Conservation (phyloP, 2,888 invertebrate species). For the Euzetes globulus region DNA sequence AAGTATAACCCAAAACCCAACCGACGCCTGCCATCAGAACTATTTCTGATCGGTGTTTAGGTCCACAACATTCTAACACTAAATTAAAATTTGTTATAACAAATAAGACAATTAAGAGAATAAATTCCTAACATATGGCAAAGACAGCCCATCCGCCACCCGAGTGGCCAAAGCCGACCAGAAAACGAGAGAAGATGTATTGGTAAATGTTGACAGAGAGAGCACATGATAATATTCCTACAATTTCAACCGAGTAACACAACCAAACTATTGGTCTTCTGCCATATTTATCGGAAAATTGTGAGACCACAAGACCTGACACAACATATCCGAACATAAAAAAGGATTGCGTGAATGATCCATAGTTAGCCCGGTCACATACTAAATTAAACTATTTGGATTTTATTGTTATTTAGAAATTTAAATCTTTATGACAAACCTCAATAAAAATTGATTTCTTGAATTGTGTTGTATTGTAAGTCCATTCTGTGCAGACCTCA, state of each 20-base stretch:
- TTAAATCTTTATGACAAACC: neutral
- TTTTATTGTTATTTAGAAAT: neutral
- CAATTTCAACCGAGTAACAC: neutral
- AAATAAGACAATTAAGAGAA: neutral
- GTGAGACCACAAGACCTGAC: neutral
- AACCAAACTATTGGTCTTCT: slow-evolving; percentile 23
- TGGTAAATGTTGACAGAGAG: neutral
- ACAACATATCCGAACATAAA: neutral
- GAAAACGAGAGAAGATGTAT: slow-evolving; percentile 19
- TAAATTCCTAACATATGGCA: neutral
- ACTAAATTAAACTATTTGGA: slow-evolving; percentile 24
- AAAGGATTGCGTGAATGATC: neutral
- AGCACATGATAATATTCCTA: neutral
- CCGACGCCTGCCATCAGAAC: neutral
- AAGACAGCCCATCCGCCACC: neutral
- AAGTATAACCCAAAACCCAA: slow-evolving; percentile 31
- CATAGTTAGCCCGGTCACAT: neutral
- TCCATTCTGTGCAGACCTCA: slow-evolving; percentile 13
- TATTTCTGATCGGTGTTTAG: slow-evolving; percentile 15
- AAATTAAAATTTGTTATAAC: neutral
- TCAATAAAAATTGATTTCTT: slow-evolving; percentile 8
- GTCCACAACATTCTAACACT: slow-evolving; percentile 12
- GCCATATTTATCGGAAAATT: slow-evolving; percentile 18
- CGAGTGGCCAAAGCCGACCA: slow-evolving; percentile 6
- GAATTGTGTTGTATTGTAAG: slow-evolving; percentile 10